Evolutionary conservation across 2,113 vertebrate genomes (phyloP), one percentile per base, ranked within the genome.

Genomic region (Felis catus): DNA sequence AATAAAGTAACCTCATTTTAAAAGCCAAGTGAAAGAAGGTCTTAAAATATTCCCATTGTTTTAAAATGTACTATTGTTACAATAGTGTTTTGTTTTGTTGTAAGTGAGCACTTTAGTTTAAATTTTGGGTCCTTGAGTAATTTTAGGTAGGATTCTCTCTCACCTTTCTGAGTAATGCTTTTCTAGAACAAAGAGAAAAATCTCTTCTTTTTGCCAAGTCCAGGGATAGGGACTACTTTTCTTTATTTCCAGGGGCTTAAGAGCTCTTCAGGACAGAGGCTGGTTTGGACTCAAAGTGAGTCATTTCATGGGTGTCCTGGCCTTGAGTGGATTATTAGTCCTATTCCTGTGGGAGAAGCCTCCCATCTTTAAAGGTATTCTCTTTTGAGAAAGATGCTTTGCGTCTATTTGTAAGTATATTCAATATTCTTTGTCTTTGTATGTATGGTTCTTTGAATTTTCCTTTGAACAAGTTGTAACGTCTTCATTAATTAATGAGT

Each of bases 301-400:
- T 29, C 81, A 65, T 55, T 93, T 86, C 31, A 25, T n/a, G 29
- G 15, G 71, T 73, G 9, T 31, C 94, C 27, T 63, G 16, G 61
- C 66, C 84, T 74, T 94, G 13, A 68, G 36, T n/a, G 39, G 25
- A 71, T 79, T 79, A 55, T 78, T n/a, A 63, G 61, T 71, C 61
- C 29, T 41, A 2, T 53, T 74, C 39, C n/a, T 92, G 65, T 92
- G 79, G 71, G 18, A 73, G 45, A 89, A 86, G 39, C 33, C 5
- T 29, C 58, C 58, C 58, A 61, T 61, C 58, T 63, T 85, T 61
- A 83, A n/a, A 83, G 78, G 45, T 73, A 89, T 51, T 19, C 39
- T 85, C 39, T 84, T 87, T 93, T 79, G 58, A 41, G 51, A 96
- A 92, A 95, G 27, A 76, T 92, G 8, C 70, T 96, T 88, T 76